phyloP scores from a whole-genome alignment of 2,797 vertebrate species.

The Margarornis squamiger region DNA sequence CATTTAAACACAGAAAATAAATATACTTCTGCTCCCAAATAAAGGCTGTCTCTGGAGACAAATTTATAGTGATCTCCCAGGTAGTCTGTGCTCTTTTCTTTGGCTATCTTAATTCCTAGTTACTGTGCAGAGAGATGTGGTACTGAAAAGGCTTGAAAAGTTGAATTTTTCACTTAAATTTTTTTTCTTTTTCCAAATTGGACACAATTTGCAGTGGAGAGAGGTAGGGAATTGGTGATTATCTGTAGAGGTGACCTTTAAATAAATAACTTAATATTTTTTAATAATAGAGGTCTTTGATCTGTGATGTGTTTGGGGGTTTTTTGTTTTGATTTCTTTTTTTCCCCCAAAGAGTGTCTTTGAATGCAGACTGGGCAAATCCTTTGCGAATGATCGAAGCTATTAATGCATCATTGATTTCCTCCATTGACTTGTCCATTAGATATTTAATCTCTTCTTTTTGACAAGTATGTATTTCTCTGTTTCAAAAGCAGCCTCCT shows the following conservation, averaged over 20 bases:
- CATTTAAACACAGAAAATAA: not conserved
- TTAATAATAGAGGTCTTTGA: not conserved
- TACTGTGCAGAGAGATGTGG: not conserved
- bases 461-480: not conserved
- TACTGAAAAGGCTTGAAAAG: not conserved
- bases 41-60: not conserved
- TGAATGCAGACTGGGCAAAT: not conserved
- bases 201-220: not conserved
- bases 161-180: not conserved
- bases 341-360: not conserved
- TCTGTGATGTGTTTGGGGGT: not conserved
- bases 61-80: not conserved
- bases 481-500: constrained; percentile 36
- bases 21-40: not conserved
- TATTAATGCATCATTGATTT: constrained; percentile 37
- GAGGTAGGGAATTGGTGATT: not conserved
- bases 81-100: not conserved
- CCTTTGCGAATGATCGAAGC: not conserved
- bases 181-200: not conserved
- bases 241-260: not conserved
- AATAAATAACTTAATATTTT: not conserved
- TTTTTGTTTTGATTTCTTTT: not conserved
- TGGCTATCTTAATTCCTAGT: not conserved
- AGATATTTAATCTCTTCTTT: constrained; percentile 18
- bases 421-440: constrained; percentile 3